These are phyloP conservation scores for Pipistrellus pipistrellus DNA, from an alignment of 2,797 vertebrate species.

Conservation along the genomic window DNA sequence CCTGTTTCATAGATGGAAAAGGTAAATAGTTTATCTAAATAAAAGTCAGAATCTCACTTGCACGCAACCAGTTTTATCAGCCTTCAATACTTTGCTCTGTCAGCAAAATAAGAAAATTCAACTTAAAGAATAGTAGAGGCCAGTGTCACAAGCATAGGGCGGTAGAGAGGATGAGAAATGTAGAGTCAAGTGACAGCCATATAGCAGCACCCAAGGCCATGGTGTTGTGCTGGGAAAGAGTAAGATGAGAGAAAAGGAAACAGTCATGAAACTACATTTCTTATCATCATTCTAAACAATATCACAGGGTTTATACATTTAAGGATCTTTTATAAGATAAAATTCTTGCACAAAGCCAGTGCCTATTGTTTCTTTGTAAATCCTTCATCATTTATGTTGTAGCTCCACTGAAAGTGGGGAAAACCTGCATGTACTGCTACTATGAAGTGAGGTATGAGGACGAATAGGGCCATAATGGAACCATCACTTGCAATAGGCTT, in stretches of 20 bases:
- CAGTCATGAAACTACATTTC: background rate
- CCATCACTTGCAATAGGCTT: background rate
- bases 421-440: background rate
- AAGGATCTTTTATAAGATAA: background rate
- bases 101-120: background rate
- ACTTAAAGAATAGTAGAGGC: background rate
- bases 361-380: background rate
- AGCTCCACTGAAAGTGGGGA: background rate
- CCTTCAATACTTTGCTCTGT: background rate
- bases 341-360: background rate
- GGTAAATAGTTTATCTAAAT: conserved; percentile 58
- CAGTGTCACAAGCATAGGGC: background rate
- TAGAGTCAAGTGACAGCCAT: background rate
- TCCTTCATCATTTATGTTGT: background rate
- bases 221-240: background rate
- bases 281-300: background rate
- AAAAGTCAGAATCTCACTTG: conserved; percentile 26
- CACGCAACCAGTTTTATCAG: background rate
- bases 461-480: background rate
- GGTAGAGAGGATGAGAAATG: background rate
- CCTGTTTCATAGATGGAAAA: conserved; percentile 79
- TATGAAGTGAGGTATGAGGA: background rate
- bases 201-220: background rate
- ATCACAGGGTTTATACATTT: background rate
- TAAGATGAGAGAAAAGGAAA: background rate